Conservation (phyloP, 92 coral and sea anemone species). For the Montipora capitata region DNA sequence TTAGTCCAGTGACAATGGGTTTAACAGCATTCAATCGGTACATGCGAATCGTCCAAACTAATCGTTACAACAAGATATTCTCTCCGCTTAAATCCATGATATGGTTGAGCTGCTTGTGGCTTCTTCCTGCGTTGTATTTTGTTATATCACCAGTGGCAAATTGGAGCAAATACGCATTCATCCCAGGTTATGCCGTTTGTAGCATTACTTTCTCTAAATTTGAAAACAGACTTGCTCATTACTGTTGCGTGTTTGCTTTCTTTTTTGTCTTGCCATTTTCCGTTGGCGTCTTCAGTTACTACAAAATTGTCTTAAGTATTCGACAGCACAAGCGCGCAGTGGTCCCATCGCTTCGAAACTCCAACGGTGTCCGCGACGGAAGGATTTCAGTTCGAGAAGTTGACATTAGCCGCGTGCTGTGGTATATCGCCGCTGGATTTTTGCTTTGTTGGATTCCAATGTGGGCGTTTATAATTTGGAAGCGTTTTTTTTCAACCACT, state of each 20-base stretch:
- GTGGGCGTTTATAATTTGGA: constrained; percentile 29
- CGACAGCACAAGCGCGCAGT: background rate
- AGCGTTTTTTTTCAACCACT: constrained; percentile 13
- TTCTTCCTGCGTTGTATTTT: constrained; percentile 44
- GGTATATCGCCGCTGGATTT: constrained; percentile 13
- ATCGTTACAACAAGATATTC: constrained; percentile 68
- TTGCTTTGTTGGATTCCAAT: constrained; percentile 39
- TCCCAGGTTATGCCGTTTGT: constrained; percentile 59
- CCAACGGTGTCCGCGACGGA: background rate
- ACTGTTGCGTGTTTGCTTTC: constrained; percentile 19
- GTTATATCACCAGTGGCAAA: constrained; percentile 4
- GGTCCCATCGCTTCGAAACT: background rate
- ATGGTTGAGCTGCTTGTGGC: constrained; percentile 39
- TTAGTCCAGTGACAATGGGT: constrained; percentile 75
- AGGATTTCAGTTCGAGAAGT: constrained; percentile 26
- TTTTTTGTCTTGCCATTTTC: constrained; percentile 33
- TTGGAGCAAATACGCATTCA: constrained; percentile 27
- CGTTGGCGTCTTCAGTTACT: constrained; percentile 38
- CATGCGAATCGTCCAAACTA: constrained; percentile 77
- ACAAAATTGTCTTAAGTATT: constrained; percentile 12
- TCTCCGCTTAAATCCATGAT: constrained; percentile 63
- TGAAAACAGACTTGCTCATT: constrained; percentile 33
- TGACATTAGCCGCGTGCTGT: constrained; percentile 10
- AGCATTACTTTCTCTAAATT: constrained; percentile 27
- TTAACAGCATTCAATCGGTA: constrained; percentile 82